Evolutionary conservation across 2,888 invertebrate species (phyloP), one percentile per base, ranked within the genome.

Genomic region (Brachypterus glaber): DNA sequence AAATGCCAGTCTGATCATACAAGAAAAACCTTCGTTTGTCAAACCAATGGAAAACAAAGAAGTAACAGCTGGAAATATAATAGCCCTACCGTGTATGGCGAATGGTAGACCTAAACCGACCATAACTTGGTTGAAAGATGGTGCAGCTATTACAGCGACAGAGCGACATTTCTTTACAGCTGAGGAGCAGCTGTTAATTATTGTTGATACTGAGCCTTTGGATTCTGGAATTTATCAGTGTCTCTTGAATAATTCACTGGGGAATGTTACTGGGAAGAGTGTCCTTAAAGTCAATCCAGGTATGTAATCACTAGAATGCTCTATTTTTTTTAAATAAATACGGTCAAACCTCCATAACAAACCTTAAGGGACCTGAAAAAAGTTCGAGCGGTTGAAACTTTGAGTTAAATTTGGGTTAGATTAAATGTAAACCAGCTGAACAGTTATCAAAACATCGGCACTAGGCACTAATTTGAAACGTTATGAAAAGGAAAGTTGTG

Each of bases 221-320:
- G 93, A 95, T 69, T 82, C 82, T 17, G 95, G 93, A 0, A 73
- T 73, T 41, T 95, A 93, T 66, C 84, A 88, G 53, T 96, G 95
- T 69, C 82, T 85, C 62, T 82, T 95, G 62, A 82, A 82, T 29
- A 95, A 95, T 69, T 77, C 81, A 27, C 69, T 89, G 26, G 91
- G 90, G 4, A 79, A 77, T 38, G 79, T 81, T 49, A 73, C 76
- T 42, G 87, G 83, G 38, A 73, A 75, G 52, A 79, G 83, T 27
- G 73, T 76, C 41, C 71, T 91, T 34, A 73, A 76, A 33, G 82
- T 89, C 13, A 71, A 82, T 51, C 78, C 83, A 49, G 67, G 71
- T 69, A 62, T 58, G 51, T 55, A 21, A n/a, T n/a, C n/a, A n/a
- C n/a, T n/a, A n/a, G n/a, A n/a, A n/a, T n/a, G n/a, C n/a, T n/a